phyloP scores from a whole-genome alignment of 1,140 invertebrate species.

The Myzus persicae region DNA sequence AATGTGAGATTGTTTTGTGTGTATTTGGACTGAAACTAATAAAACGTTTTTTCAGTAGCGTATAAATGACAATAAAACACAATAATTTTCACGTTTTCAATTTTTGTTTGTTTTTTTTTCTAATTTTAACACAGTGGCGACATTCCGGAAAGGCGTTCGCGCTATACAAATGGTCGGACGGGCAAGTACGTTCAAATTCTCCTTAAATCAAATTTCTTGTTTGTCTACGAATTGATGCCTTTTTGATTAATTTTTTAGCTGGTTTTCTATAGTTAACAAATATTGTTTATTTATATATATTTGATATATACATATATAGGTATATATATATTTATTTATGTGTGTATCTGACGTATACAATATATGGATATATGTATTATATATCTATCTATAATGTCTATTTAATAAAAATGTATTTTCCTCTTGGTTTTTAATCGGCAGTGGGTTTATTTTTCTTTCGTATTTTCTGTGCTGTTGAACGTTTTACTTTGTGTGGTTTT shows the following conservation, averaged over 20 bases:
- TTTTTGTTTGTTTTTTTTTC: conserved; percentile 61
- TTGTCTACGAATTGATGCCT: conserved; percentile 57
- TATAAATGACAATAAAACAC: conserved; percentile 25
- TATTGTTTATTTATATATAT: conserved; percentile 28
- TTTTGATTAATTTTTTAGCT: conserved; percentile 58
- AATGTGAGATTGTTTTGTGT: not conserved
- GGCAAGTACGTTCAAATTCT: conserved; percentile 84
- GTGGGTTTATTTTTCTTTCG: conserved; percentile 51
- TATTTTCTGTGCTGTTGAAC: conserved; percentile 53
- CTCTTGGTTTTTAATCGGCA: conserved; percentile 50
- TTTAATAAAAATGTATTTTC: conserved; percentile 47
- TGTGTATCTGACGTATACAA: not conserved
- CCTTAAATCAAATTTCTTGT: conserved; percentile 56
- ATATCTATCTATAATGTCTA: conserved; percentile 15
- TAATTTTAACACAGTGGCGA: conserved; percentile 79
- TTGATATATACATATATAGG: not conserved
- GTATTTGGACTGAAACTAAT: conserved; percentile 12
- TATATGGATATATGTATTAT: conserved; percentile 15
- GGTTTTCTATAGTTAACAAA: conserved; percentile 57
- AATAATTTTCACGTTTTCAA: conserved; percentile 59
- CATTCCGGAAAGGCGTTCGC: conserved; percentile 99
- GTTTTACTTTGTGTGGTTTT: conserved; percentile 58
- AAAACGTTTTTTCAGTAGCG: conserved; percentile 37
- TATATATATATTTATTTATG: not conserved
- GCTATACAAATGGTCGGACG: conserved; percentile 97